Evolutionary conservation across 2,113 vertebrate species (phyloP).

Genomic region (Morphnarchus princeps): DNA sequence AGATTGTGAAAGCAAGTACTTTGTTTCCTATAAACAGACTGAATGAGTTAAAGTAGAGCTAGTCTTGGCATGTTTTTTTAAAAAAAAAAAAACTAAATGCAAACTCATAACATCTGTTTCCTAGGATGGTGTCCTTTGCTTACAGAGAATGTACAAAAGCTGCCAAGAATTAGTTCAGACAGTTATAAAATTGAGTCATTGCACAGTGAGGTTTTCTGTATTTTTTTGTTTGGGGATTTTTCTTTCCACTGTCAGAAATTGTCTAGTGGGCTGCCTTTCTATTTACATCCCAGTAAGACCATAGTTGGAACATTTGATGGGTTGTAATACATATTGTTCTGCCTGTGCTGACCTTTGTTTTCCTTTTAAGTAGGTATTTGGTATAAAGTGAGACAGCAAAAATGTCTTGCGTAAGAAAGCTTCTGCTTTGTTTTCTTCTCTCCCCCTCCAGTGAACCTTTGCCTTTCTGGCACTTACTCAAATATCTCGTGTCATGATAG

Average conservation of each 20-base stretch:
- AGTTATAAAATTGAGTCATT: background rate
- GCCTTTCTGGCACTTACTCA: background rate
- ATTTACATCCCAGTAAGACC: background rate
- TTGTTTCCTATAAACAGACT: background rate
- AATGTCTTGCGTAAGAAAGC: background rate
- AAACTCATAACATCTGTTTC: background rate
- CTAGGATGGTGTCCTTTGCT: background rate
- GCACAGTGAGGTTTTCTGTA: background rate
- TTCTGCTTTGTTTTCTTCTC: background rate
- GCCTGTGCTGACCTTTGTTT: background rate
- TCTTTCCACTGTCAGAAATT: background rate
- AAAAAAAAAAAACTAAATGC: background rate
- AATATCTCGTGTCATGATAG: background rate
- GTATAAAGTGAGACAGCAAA: constrained; percentile 3
- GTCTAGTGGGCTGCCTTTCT: background rate
- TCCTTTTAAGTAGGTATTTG: background rate
- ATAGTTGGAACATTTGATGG: background rate
- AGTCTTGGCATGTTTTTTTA: background rate
- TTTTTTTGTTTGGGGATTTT: background rate
- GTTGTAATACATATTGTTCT: background rate
- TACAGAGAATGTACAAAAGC: background rate
- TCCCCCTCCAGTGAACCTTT: background rate
- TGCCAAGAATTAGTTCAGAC: constrained; percentile 30
- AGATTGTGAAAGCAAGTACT: background rate
- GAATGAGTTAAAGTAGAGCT: background rate